Base-by-base conservation (phyloP, 1,140 invertebrate species). In the Adelges cooleyi region DNA sequence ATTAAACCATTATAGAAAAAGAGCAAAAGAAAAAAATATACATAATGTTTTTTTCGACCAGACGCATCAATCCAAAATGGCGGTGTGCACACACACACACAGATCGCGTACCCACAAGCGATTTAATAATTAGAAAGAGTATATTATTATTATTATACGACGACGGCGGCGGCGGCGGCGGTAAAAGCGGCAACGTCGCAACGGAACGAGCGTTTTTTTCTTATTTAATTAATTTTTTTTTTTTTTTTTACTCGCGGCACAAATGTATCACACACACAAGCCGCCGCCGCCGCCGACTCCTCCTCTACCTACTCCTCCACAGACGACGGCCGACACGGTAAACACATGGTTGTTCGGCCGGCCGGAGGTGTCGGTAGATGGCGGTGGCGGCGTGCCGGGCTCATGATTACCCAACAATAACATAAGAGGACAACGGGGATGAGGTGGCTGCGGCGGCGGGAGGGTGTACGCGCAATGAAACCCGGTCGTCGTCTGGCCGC, bases 41-140 rank as follows among this genome's bases (percentile, higher is more conserved):
- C n/a, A n/a, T n/a, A n/a, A n/a, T n/a, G n/a, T n/a, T n/a, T n/a
- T n/a, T n/a, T n/a, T n/a, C n/a, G n/a, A n/a, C n/a, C n/a, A n/a
- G n/a, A n/a, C n/a, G n/a, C n/a, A n/a, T n/a, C n/a, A 29, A 48
- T 48, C 56, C 56, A 62, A 62, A 62, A 62, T 62, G 56, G 56
- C 56, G 56, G 56, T 46, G 23, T 9, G 25, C 36, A 40, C 33
- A 53, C 36, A 53, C 4, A 51, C 25, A 52, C 33, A 54, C 18
- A 22, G n/a, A 22, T 22, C 29, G 11, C 29, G 5, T 5, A 33
- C 29, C 5, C 29, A 33, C n/a, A 33, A 33, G 29, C 29, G 29
- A 11, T 33, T 33, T 33, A 33, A n/a, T n/a, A n/a, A 33, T 33
- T 33, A 33, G 29, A 33, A 33, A 33, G 42, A 40, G 56, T 33